Conservation (phyloP, 2,797 vertebrate species). For the Tenualosa ilisha region DNA sequence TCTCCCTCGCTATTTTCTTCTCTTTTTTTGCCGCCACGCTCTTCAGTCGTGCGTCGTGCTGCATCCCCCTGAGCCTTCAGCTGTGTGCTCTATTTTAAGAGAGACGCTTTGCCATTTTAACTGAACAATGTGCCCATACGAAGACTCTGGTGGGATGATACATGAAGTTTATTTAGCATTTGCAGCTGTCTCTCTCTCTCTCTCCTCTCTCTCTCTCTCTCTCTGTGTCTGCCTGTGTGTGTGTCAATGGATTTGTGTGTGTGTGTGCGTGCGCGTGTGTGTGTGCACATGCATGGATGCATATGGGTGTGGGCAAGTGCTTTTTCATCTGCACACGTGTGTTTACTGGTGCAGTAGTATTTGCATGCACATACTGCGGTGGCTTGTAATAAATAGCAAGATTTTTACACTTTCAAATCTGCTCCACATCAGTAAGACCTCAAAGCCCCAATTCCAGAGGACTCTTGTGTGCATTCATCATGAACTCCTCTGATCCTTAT, state of each 20-base stretch:
- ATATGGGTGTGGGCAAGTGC: neutral
- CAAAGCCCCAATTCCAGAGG: neutral
- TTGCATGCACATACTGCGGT: too few relatives aligned
- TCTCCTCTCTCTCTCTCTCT: too few relatives aligned
- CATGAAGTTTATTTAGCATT: neutral
- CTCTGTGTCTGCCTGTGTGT: neutral
- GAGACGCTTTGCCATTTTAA: neutral
- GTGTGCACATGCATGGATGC: neutral
- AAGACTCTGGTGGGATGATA: neutral
- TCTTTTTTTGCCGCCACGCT: neutral
- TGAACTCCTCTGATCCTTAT: neutral
- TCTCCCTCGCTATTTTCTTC: neutral
- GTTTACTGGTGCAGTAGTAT: too few relatives aligned
- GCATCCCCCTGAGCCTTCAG: neutral
- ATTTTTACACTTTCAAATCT: neutral
- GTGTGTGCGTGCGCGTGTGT: neutral
- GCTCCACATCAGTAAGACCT: neutral
- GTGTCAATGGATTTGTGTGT: neutral
- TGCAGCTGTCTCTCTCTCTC: too few relatives aligned
- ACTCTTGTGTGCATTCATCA: neutral
- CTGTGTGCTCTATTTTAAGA: conserved; percentile 10
- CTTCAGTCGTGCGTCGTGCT: neutral
- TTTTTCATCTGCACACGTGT: neutral
- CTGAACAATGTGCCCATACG: neutral
- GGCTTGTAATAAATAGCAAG: neutral